Percentiles rank a stretch among this genome's conserved stretches.
phyloP scores from a whole-genome alignment of 2,797 vertebrate genomes.

The Erethizon dorsatum region DNA sequence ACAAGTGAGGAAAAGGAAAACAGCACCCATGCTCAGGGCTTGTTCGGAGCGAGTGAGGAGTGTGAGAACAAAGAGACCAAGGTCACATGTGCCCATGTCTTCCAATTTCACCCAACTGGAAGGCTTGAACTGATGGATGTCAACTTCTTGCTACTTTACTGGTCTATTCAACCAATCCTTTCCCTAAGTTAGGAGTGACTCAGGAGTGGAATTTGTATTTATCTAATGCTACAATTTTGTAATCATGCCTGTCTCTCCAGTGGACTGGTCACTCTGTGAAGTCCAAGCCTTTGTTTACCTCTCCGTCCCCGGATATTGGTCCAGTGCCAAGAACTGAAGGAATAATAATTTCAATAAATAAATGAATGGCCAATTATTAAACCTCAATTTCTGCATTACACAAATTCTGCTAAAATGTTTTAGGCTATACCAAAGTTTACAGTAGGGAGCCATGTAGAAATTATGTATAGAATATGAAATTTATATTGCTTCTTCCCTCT shows the following conservation, averaged over 20 bases:
- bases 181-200: background rate
- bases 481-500: constrained; percentile 62
- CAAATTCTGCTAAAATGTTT: background rate
- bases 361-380: background rate
- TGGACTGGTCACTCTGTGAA: background rate
- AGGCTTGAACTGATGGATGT: background rate
- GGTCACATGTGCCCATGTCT: background rate
- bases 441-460: background rate
- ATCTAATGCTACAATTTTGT: constrained; percentile 18
- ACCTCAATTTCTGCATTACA: background rate
- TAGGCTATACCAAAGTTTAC: constrained; percentile 10
- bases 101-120: background rate
- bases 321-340: background rate
- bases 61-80: background rate
- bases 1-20: background rate
- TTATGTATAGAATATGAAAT: background rate
- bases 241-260: background rate
- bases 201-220: background rate
- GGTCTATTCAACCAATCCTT: background rate
- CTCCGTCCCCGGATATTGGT: background rate
- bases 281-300: background rate
- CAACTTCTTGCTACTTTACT: background rate
- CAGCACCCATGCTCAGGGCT: background rate
- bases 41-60: background rate
- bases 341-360: constrained; percentile 33